Evolutionary conservation across 2,797 vertebrate genomes (phyloP).

Genomic region (Leontocebus nigricollis): DNA sequence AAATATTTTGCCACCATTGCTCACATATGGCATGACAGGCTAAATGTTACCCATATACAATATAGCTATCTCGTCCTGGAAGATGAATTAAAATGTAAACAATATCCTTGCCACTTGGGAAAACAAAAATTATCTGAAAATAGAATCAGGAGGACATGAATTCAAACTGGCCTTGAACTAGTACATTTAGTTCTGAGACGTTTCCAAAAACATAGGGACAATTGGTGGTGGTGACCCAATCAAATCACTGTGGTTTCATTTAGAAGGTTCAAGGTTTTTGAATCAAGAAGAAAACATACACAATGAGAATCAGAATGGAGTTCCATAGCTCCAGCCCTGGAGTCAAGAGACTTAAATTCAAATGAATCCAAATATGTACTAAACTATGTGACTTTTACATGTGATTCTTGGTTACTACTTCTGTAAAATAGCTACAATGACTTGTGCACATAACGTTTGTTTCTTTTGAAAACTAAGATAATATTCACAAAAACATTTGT

Average conservation of each 20-base stretch:
- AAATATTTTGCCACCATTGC: neutral
- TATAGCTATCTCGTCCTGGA: neutral
- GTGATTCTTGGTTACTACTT: neutral
- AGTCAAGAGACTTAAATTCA: neutral
- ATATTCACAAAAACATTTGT: neutral
- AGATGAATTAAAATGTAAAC: neutral
- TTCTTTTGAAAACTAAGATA: neutral
- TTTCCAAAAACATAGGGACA: neutral
- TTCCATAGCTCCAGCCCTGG: neutral
- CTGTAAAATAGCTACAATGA: neutral
- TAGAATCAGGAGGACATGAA: neutral
- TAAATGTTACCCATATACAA: neutral
- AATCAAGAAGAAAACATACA: neutral
- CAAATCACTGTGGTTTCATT: neutral
- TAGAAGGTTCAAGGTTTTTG: neutral
- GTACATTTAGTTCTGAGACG: neutral
- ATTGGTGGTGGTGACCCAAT: neutral
- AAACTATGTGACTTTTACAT: neutral
- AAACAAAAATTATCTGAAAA: conserved; percentile 42
- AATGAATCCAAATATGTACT: neutral
- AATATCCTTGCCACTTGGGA: neutral
- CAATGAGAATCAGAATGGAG: neutral
- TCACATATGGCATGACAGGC: neutral
- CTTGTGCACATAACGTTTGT: neutral
- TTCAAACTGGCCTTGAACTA: neutral